These are phyloP conservation scores for Paralichthys olivaceus DNA, from an alignment of 2,113 vertebrate species.

Conservation along the genomic window DNA sequence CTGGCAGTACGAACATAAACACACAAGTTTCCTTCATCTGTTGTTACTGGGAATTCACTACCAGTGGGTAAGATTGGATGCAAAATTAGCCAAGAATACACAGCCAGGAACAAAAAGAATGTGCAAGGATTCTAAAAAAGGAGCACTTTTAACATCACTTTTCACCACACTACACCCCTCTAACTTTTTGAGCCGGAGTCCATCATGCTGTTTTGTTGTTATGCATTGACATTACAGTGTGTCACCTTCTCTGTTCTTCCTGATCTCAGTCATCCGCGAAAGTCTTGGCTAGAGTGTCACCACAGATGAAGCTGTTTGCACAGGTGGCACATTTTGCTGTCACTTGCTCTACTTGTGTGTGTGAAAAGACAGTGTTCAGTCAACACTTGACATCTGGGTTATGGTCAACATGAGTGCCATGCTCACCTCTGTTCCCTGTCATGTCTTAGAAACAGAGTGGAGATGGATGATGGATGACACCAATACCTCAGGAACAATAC, in stretches of 20 bases:
- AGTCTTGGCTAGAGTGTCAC: slow-evolving; percentile 50
- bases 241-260: slow-evolving; percentile 64
- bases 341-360: slow-evolving; percentile 47
- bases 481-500: slow-evolving; percentile 1
- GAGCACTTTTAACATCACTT: background rate
- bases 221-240: slow-evolving; percentile 43
- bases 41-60: background rate
- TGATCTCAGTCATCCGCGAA: slow-evolving; percentile 61
- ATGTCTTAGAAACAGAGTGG: slow-evolving; percentile 1
- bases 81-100: background rate
- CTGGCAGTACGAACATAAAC: slow-evolving; percentile 41
- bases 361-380: slow-evolving; percentile 54
- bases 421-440: slow-evolving; percentile 24
- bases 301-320: slow-evolving; percentile 62
- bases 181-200: slow-evolving; percentile 19
- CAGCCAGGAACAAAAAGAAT: background rate
- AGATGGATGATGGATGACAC: slow-evolving; percentile 16
- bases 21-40: slow-evolving; percentile 12
- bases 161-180: background rate
- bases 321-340: slow-evolving; percentile 68
- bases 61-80: background rate
- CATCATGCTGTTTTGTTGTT: slow-evolving; percentile 44
- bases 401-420: slow-evolving; percentile 21
- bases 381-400: slow-evolving; percentile 38
- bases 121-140: background rate